Evolutionary conservation across 2,797 vertebrate species (phyloP), one percentile per base, ranked within the genome.

Genomic region (Halcyon badia): DNA sequence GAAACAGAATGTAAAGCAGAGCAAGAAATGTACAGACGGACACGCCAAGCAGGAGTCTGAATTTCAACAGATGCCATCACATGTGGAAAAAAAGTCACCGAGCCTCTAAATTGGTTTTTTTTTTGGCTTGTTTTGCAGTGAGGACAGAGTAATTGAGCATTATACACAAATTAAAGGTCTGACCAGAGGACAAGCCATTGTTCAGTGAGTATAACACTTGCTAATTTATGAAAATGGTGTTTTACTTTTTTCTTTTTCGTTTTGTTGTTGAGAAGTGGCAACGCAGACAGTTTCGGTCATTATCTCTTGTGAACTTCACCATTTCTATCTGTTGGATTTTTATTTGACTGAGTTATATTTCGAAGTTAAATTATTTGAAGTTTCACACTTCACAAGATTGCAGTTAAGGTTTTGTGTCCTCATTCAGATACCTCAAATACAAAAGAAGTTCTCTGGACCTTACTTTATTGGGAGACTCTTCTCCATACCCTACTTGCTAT

Each of bases 161-260:
- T 99, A 99, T 94, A 98, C 98, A 96, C 99, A 99, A 96, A 97
- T 99, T 76, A 99, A 98, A 98, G 99, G 99, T 68, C 97, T 99
- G 97, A 99, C 98, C 94, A 98, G 99, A 98, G 99, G 99, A 98
- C 99, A 99, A 98, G 99, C 99, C 60, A 99, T 99, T 85, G 99
- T 99, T 93, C 98, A 98, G 99, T 99, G 98, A 99, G 99, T 99
- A 94, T 93, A 57, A 75, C 57, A 78, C 65, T 95, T 92, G 79
- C 56, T 92, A 72, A 94, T 54, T 89, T 81, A 28, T 79, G 24
- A 87, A 82, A 71, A 72, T 75, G 14, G 3, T 62, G 14, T 76
- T 88, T 62, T 46, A 8, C 35, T 33, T 60, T 46, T 8, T 9
- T 72, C 15, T 10, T 9, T 14, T 39, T 22, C 5, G 39, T 10